Base-by-base conservation (phyloP, 2,113 vertebrate species). In the Nycticebus coucang region DNA sequence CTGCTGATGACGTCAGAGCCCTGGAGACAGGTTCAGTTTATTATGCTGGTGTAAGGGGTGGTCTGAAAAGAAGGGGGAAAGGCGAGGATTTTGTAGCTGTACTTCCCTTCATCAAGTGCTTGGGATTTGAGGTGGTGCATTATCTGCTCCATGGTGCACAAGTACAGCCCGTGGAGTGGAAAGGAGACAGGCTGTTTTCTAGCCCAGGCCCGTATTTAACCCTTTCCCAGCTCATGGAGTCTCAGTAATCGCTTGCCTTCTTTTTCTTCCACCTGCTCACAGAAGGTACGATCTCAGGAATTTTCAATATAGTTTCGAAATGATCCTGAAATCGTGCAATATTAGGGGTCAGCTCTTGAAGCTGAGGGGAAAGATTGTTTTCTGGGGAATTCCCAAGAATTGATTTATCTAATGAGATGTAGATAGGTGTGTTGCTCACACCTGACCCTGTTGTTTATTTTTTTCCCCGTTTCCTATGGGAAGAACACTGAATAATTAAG, bases 341-440 rank as follows among this genome's bases (percentile, higher is more conserved):
- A 30, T 85, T 75, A 66, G 45, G 87, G 79, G 74, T 95, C 57
- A 94, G 69, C 86, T 91, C 7, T 12, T 96, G 59, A 94, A 80
- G 21, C 82, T 89, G 53, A 89, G 53, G 68, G 64, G 83, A 95
- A 83, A 95, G 79, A 66, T 26, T 2, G 17, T 79, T 57, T 96
- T 96, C 89, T 87, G 93, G 86, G 93, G 88, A 93, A 91, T 97
- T 95, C 64, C 59, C 69, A 72, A 78, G 13, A 94, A 95, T 41
- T 95, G 86, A 96, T 93, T 96, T 87, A 35, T 96, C 93, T 97
- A 96, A 97, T 93, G 68, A 96, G n/a, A 94, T 96, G 83, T 68
- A 94, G 78, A 95, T 89, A 91, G 80, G 74, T 91, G 24, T 87
- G 57, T 89, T 94, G 60, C 30, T 95, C 95, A 96, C 78, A 93